phyloP scores from a whole-genome alignment of 2,888 invertebrate species.

The Mythimna lalbum region DNA sequence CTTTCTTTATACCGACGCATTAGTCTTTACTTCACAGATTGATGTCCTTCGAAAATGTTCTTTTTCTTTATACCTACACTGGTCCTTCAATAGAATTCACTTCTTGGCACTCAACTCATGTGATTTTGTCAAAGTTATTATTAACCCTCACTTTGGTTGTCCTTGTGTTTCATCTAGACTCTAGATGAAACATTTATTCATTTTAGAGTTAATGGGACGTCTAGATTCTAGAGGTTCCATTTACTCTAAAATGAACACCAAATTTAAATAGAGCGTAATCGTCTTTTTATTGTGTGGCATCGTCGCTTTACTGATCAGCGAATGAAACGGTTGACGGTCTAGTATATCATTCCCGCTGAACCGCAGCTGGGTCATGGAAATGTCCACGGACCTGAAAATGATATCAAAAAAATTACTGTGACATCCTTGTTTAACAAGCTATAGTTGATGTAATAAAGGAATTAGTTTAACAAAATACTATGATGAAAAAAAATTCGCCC shows the following conservation, averaged over 20 bases:
- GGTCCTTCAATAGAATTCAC: neutral
- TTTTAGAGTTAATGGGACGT: too few relatives aligned
- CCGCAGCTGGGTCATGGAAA: slow-evolving; percentile 52
- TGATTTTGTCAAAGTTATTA: neutral
- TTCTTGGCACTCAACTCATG: neutral
- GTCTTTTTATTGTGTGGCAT: neutral
- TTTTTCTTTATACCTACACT: neutral
- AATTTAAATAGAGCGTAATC: neutral
- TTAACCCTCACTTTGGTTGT: neutral
- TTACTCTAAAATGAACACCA: neutral
- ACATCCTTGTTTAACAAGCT: neutral
- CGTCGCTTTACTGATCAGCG: slow-evolving; percentile 30
- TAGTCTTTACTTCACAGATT: neutral
- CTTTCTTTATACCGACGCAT: neutral
- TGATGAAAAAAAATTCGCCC: slow-evolving; percentile 1
- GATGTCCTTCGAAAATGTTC: neutral
- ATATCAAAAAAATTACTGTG: slow-evolving; percentile 2
- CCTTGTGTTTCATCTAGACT: too few relatives aligned
- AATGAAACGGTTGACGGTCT: slow-evolving; percentile 55
- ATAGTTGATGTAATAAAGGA: neutral
- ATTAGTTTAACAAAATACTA: neutral
- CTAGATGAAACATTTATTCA: too few relatives aligned
- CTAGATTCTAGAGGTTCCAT: neutral
- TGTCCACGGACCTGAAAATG: slow-evolving; percentile 57
- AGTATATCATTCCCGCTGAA: slow-evolving; percentile 54